Evolutionary conservation across 2,113 vertebrate species (phyloP), one percentile per base, ranked within the genome.

Genomic region (Colius striatus): DNA sequence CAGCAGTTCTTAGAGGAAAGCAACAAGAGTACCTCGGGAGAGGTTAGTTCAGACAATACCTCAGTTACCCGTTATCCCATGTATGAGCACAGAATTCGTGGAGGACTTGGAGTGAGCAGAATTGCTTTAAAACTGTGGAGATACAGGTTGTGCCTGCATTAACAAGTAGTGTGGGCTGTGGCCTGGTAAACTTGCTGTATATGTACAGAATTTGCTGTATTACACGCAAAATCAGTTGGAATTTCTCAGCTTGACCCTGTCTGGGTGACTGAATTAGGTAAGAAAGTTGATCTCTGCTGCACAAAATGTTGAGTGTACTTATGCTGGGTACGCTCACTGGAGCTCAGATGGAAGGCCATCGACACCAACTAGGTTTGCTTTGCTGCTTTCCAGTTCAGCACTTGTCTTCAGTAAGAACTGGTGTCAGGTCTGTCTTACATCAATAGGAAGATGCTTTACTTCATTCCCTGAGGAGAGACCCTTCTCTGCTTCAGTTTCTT

Each of bases 1-100:
- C 98, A 99, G 87, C 99, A 99, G 96, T 99, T 99, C 97, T 97
- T 99, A 97, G 98, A 99, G 81, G 99, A 99, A 97, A 99, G 99
- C 89, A 98, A 98, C 97, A 98, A 98, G 74, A 98, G 98, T 89
- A 98, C 97, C 94, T 97, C 98, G 92, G 84, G 93, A 8, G 97
- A 98, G 98, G 98, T 98, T 81, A 92, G 96, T 94, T 36, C 2
- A 13, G 50, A 29, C 76, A 41, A 12, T 18, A 5, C 45, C 76
- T 36, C 51, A 34, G 19, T 50, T 77, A 0, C 0, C 0, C 34
- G 1, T 36, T 79, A 50, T 21, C 11, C 43, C 5, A 1, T 34
- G 1, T 3, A 2, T 9, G 20, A 32, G 20, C 43, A 62, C 32
- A 57, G 79, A 63, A n/a, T 38, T 25, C 38, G 6, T 17, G 48